Base-by-base conservation (phyloP, 2,888 invertebrate species). In the Drosophila mimetica region DNA sequence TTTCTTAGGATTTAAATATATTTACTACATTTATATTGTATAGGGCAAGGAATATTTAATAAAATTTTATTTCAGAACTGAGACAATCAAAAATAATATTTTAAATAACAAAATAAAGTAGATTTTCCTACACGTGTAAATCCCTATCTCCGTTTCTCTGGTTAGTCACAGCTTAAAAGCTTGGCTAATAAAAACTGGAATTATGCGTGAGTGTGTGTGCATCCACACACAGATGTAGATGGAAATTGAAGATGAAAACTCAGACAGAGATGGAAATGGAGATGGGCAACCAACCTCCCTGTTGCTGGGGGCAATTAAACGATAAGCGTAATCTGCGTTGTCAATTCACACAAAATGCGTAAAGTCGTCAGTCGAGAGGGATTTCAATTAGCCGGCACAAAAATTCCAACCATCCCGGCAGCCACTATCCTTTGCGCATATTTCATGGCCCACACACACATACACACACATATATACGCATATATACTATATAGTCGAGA, bases 171-270 rank as follows among this genome's bases (percentile, higher is more conserved):
- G 82, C 87, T 90, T 78, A 89, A 88, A 82, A 77, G 88, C 87
- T 89, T 82, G 80, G 78, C 77, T 82, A 77, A 86, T 89, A 84
- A 84, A 64, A 88, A 82, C 76, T 75, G 67, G 83, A 86, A 86
- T 86, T 88, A 88, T 82, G 79, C 84, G 70, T 54, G 71, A 72
- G 58, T 74, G 58, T 53, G 75, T 48, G 25, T 30, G n/a, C n/a
- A n/a, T n/a, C n/a, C n/a, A n/a, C n/a, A n/a, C n/a, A n/a, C n/a
- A 61, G 61, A 51, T 50, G 59, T 13, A 39, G 32, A 25, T n/a
- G 66, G 18, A 20, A 28, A 48, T 50, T 28, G 36, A 25, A 42
- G 42, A 42, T 42, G 22, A 22, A 22, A 42, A 22, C n/a, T 42
- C 42, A 42, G 42, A 22, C 42, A 22, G 42, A 30, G n/a, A 55